phyloP scores from a whole-genome alignment of 2,797 vertebrate genomes.

The Propithecus perrieri region DNA sequence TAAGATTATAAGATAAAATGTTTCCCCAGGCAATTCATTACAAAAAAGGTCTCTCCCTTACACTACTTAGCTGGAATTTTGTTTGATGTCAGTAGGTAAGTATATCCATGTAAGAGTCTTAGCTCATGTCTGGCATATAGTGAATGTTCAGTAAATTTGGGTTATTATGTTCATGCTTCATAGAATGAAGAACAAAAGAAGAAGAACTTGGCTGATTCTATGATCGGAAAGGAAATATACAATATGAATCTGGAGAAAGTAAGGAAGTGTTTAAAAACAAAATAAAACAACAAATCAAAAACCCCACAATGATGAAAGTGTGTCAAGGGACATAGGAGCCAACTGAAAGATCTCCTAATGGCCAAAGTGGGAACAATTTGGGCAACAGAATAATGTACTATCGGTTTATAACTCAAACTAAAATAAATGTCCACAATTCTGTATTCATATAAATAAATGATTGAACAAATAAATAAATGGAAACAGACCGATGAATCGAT shows the following conservation, averaged over 20 bases:
- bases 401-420: background rate
- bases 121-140: background rate
- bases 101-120: background rate
- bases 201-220: background rate
- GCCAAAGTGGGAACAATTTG: background rate
- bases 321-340: background rate
- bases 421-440: background rate
- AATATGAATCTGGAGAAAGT: background rate
- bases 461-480: background rate
- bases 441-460: background rate
- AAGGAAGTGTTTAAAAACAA: background rate
- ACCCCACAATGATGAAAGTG: background rate
- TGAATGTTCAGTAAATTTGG: background rate
- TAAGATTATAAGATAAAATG: background rate
- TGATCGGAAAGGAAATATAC: background rate
- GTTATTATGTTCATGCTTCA: background rate
- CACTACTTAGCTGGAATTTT: background rate
- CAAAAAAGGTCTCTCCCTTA: background rate
- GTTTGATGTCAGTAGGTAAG: background rate
- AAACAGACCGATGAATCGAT: background rate
- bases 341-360: background rate
- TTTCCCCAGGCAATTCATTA: background rate
- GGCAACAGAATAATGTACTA: background rate
- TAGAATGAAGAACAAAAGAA: background rate
- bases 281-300: background rate